Percentiles rank a stretch among this genome's conserved stretches.
Evolutionary conservation across 2,888 invertebrate species (phyloP).

Genomic region (Thereva nobilitata): DNA sequence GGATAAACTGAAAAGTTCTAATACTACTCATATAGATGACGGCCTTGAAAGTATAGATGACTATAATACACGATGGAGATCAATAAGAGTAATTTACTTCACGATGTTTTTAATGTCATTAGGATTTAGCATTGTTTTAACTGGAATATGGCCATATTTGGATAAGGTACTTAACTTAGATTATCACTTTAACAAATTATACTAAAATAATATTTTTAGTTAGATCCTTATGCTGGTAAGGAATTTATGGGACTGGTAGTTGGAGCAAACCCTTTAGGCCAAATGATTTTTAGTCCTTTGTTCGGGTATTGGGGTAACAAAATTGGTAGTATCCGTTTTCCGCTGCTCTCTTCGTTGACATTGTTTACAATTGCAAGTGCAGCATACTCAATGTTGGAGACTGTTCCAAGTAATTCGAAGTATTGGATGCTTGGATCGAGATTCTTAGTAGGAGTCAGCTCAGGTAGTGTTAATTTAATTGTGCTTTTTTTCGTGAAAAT

Average conservation of each 20-base stretch:
- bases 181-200: neutral
- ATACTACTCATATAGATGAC: constrained; percentile 55
- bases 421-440: constrained; percentile 77
- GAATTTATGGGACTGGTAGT: constrained; percentile 83
- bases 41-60: constrained; percentile 70
- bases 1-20: constrained; percentile 44
- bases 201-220: constrained; percentile 60
- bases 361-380: constrained; percentile 75
- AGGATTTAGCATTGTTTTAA: constrained; percentile 84
- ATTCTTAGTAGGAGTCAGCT: constrained; percentile 81
- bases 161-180: constrained; percentile 67
- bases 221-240: constrained; percentile 78
- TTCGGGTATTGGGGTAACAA: constrained; percentile 85
- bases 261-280: constrained; percentile 84
- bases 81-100: constrained; percentile 81
- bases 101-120: constrained; percentile 89
- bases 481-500: constrained; percentile 11
- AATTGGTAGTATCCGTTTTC: constrained; percentile 71
- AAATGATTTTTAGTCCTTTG: constrained; percentile 83
- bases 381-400: constrained; percentile 75
- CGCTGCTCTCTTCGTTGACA: constrained; percentile 70
- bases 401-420: constrained; percentile 67
- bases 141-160: constrained; percentile 87
- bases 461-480: constrained; percentile 63
- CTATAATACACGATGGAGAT: constrained; percentile 73